Evolutionary conservation across 2,113 vertebrate species (phyloP), one percentile per base, ranked within the genome.

Genomic region (Elachura formosa): DNA sequence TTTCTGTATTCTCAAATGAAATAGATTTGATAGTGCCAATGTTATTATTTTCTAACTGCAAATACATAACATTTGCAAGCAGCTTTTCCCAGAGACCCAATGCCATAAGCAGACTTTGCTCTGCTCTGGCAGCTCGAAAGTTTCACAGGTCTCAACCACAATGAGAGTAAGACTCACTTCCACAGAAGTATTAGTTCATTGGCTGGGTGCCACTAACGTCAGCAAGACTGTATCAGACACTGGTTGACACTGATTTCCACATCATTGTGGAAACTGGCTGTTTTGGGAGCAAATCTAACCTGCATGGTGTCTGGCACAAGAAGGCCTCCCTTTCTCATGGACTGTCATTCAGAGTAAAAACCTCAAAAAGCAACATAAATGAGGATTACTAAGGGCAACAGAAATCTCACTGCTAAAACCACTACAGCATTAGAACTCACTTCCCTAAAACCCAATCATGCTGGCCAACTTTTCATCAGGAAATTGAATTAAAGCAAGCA

Each of bases 401-500:
- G 55, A 83, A 88, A 80, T n/a, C 59, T 66, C 67, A 25, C 38
- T 71, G 85, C 66, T 88, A 29, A 92, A 87, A 56, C 58, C 58
- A 40, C 40, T 22, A 22, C 14, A 73, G 9, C 41, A 76, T 33
- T 52, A 62, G 51, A 87, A 76, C 5, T 34, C 10, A 4, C 8
- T 73, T 45, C 58, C 61, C 52, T 0, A 41, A 58, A 94, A 76
- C 33, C 59, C 41, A 36, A 15, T 45, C 36, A n/a, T 3, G 4
- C 40, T 48, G 64, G 56, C 43, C 31, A 78, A 34, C 41, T 82
- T 79, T 73, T 87, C 71, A 72, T 34, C 29, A 52, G 52, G 66
- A 84, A 84, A 84, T 94, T 68, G 66, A 94, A 61, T 79, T 82
- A 63, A 87, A 80, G 73, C 64, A 92, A 84, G 10, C 51, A 91